These are phyloP conservation scores for Nematolebias whitei DNA, from an alignment of 2,113 vertebrate species.

Conservation along the genomic window DNA sequence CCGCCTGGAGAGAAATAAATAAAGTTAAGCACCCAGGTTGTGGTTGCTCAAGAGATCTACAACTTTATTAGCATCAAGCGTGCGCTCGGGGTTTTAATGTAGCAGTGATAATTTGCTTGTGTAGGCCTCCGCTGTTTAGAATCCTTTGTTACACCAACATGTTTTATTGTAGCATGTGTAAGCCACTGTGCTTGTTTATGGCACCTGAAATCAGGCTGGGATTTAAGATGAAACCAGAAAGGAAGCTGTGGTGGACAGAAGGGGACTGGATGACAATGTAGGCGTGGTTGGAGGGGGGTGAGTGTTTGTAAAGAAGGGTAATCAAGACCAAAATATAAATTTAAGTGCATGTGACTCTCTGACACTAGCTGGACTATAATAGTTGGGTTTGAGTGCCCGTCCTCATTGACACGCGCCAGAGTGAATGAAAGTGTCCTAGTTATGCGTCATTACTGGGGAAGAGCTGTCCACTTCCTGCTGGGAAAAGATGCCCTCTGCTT, in stretches of 20 bases:
- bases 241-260: slow-evolving; percentile 34
- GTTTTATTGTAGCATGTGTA: slow-evolving; percentile 97
- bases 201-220: slow-evolving; percentile 87
- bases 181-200: slow-evolving; percentile 96
- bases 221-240: slow-evolving; percentile 81
- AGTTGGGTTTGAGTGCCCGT: slow-evolving; percentile 83
- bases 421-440: slow-evolving; percentile 84
- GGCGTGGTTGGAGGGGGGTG: slow-evolving; percentile 38
- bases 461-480: slow-evolving; percentile 78
- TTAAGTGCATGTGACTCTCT: slow-evolving; percentile 87
- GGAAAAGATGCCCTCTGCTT: slow-evolving; percentile 77
- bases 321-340: slow-evolving; percentile 71
- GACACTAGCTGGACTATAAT: slow-evolving; percentile 92
- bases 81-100: slow-evolving; percentile 90
- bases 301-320: slow-evolving; percentile 67
- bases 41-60: slow-evolving; percentile 68
- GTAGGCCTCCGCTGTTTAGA: slow-evolving; percentile 91
- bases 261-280: slow-evolving; percentile 47
- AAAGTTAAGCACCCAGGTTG: slow-evolving; percentile 67
- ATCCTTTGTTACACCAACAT: slow-evolving; percentile 91
- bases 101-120: slow-evolving; percentile 97
- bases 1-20: slow-evolving; percentile 62
- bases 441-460: slow-evolving; percentile 83
- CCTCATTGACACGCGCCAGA: slow-evolving; percentile 83
- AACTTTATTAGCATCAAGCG: slow-evolving; percentile 73